A percentile compares a stretch with the other conserved stretches of the same genome.
These are phyloP conservation scores for Cataglyphis albicans DNA, from an alignment of 2,888 invertebrate species.

Conservation along the genomic window DNA sequence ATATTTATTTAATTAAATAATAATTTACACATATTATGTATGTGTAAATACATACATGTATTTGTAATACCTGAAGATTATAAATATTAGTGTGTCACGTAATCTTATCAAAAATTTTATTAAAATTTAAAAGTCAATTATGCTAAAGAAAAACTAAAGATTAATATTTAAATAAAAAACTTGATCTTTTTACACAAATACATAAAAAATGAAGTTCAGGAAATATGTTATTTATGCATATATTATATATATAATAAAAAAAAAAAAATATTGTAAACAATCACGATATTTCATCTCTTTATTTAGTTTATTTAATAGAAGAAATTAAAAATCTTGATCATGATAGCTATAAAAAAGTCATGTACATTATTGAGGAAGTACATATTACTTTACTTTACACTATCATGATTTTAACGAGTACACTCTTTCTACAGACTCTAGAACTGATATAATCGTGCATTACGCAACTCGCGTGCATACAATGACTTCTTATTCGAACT, in stretches of 20 bases:
- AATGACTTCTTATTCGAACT: conserved; percentile 39
- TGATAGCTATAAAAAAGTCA: neutral
- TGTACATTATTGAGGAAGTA: neutral
- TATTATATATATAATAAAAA: neutral
- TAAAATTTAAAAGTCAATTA: neutral
- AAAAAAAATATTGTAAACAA: neutral
- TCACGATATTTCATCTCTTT: neutral
- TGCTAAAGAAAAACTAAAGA: neutral
- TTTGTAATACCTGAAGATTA: neutral
- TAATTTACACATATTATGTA: neutral
- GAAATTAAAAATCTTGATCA: neutral
- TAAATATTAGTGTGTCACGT: neutral
- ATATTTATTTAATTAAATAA: neutral
- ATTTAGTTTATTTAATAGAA: neutral
- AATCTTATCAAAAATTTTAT: conserved; percentile 3
- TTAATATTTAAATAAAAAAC: neutral
- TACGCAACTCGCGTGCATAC: neutral
- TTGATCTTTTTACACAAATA: neutral
- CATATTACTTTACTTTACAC: neutral
- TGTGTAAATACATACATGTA: too few species aligned
- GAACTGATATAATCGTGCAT: conserved; percentile 5
- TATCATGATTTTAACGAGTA: neutral
- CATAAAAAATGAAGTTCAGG: neutral
- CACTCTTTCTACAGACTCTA: neutral
- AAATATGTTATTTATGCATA: conserved; percentile 8